Conservation (phyloP, 2,113 vertebrate species). For the Ploceus nigricollis region DNA sequence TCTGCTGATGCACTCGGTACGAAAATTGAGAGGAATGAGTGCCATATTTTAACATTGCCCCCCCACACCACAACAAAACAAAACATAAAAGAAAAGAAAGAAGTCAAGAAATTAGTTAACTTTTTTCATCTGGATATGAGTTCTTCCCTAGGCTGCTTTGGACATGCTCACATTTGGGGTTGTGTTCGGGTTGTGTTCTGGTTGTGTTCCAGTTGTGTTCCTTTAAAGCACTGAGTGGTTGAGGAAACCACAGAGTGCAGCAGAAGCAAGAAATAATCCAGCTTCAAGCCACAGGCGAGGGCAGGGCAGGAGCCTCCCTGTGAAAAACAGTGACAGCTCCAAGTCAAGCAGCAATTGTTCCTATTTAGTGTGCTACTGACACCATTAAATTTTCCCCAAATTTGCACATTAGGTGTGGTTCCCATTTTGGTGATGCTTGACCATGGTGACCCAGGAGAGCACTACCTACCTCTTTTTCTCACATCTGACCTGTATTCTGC, state of each 20-base stretch:
- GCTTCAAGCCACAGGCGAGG: fast-evolving
- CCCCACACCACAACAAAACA: neutral
- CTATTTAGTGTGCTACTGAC: neutral
- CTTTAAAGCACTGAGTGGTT: neutral
- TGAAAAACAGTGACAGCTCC: neutral
- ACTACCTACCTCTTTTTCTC: neutral
- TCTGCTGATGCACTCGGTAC: fast-evolving
- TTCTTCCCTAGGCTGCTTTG: neutral
- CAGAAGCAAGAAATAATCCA: neutral
- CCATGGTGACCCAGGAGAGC: neutral
- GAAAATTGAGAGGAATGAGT: neutral
- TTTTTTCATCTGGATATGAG: neutral
- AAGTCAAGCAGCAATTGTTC: neutral
- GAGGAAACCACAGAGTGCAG: neutral
- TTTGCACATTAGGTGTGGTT: neutral
- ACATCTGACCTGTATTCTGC: neutral
- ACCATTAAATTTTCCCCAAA: neutral
- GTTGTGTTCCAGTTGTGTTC: neutral
- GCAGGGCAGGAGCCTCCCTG: neutral
- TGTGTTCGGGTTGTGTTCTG: neutral
- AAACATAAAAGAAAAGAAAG: neutral
- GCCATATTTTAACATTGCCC: neutral
- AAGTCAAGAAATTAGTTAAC: neutral
- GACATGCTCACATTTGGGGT: neutral
- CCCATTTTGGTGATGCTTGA: neutral